phyloP scores from a whole-genome alignment of 2,888 invertebrate species.

The Microplitis manilae region DNA sequence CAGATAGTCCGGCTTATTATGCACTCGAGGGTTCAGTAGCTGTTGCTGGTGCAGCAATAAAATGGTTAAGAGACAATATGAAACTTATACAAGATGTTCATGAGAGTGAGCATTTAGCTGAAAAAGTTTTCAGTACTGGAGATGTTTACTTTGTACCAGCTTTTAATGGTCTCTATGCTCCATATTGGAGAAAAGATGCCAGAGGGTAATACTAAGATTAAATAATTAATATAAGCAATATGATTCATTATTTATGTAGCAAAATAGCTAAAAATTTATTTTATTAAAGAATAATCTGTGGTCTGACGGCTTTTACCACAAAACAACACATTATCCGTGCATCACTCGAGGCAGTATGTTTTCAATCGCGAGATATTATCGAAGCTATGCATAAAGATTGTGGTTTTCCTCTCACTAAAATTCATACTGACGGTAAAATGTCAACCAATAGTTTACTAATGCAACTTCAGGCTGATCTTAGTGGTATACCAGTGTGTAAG shows the following conservation, averaged over 20 bases:
- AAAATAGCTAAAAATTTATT: background rate
- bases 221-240: background rate
- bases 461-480: slow-evolving; percentile 96
- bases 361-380: slow-evolving; percentile 94
- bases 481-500: slow-evolving; percentile 91
- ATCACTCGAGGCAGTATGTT: slow-evolving; percentile 95
- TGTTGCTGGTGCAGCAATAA: slow-evolving; percentile 92
- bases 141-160: slow-evolving; percentile 99
- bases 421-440: slow-evolving; percentile 96
- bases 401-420: slow-evolving; percentile 83
- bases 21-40: slow-evolving; percentile 98
- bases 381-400: slow-evolving; percentile 96
- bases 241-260: background rate
- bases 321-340: slow-evolving; percentile 95
- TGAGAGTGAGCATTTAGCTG: slow-evolving; percentile 80
- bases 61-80: slow-evolving; percentile 94
- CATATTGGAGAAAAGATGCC: slow-evolving; percentile 98
- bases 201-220: slow-evolving; percentile 77
- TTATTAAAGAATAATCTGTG: slow-evolving; percentile 85
- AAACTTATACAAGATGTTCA: slow-evolving; percentile 84
- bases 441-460: slow-evolving; percentile 91
- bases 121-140: slow-evolving; percentile 87
- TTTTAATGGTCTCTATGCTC: slow-evolving; percentile 96
- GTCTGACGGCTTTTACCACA: slow-evolving; percentile 92
- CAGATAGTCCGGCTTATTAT: slow-evolving; percentile 84